Percentiles rank a stretch among this genome's conserved stretches.
Conservation (phyloP, 1,140 invertebrate species). For the Cepaea nemoralis region DNA sequence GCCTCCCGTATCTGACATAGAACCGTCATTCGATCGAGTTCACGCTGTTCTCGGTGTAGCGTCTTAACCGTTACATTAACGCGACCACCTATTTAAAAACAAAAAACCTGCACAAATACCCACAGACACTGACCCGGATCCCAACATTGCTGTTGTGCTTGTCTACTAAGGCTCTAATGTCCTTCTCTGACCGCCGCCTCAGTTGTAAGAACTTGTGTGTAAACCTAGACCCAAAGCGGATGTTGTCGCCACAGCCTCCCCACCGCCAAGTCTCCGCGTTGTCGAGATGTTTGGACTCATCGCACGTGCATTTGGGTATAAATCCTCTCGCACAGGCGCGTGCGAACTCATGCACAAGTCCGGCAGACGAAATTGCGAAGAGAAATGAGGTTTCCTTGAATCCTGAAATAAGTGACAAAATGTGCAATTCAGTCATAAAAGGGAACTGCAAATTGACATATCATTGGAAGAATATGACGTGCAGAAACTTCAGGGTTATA, state of each 20-base stretch:
- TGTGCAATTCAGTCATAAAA: too few relatives aligned
- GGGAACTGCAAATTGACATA: too few relatives aligned
- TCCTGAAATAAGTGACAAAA: conserved; percentile 72
- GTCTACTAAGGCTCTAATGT: conserved; percentile 74
- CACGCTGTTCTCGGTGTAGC: too few relatives aligned
- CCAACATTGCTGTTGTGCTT: conserved; percentile 80
- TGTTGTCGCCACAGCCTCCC: conserved; percentile 81
- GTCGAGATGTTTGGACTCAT: conserved; percentile 69
- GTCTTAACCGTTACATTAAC: too few relatives aligned
- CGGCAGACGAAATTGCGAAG: conserved; percentile 79
- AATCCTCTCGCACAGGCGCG: conserved; percentile 78
- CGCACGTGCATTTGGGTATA: conserved; percentile 79
- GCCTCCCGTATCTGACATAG: too few relatives aligned
- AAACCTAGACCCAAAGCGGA: conserved; percentile 77
- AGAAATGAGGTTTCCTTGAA: conserved; percentile 81
- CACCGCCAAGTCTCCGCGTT: conserved; percentile 75
- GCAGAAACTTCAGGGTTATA: too few relatives aligned
- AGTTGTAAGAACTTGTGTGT: conserved; percentile 76
- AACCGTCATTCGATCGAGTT: too few relatives aligned
- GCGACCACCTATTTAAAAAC: neutral
- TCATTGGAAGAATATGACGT: too few relatives aligned
- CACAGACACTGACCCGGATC: conserved; percentile 72
- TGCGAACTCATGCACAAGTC: conserved; percentile 80
- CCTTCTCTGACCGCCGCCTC: conserved; percentile 58
- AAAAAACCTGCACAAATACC: neutral